phyloP scores from a whole-genome alignment of 2,113 vertebrate genomes.

The Myiopsitta monachus region DNA sequence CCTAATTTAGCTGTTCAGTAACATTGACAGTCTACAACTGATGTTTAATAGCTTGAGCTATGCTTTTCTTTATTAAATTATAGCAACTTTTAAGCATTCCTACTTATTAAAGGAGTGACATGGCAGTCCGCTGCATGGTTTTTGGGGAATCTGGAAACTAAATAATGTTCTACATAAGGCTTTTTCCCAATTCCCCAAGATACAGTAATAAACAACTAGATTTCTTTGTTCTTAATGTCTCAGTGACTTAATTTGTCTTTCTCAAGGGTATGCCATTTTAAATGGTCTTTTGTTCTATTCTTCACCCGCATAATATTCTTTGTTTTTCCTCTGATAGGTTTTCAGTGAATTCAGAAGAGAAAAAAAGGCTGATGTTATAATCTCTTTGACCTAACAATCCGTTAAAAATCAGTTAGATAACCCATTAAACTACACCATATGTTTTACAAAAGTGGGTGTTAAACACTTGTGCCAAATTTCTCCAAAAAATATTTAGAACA shows the following conservation, averaged over 20 bases:
- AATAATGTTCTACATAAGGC: not conserved
- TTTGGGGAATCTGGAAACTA: not conserved
- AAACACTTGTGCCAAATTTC: slow-evolving; percentile 5
- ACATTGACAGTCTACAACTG: not conserved
- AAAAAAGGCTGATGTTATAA: not conserved
- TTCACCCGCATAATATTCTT: not conserved
- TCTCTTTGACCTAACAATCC: not conserved
- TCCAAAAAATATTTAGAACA: slow-evolving; percentile 12
- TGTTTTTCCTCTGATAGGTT: not conserved
- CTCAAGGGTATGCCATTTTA: not conserved
- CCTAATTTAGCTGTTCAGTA: not conserved
- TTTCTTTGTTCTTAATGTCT: not conserved
- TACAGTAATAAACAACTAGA: not conserved
- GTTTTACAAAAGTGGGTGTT: slow-evolving; percentile 14
- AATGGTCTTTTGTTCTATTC: not conserved
- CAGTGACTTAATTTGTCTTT: not conserved
- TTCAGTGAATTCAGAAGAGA: not conserved
- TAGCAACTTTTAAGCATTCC: not conserved
- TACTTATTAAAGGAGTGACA: not conserved
- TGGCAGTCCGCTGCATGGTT: not conserved
- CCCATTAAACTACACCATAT: not conserved
- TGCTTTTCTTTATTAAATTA: not conserved
- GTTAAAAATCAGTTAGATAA: not conserved
- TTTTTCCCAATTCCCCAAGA: not conserved
- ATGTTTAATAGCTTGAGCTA: not conserved